Evolutionary conservation across 1,140 invertebrate genomes (phyloP), one percentile per base, ranked within the genome.

Genomic region (Laodelphax striatellus): DNA sequence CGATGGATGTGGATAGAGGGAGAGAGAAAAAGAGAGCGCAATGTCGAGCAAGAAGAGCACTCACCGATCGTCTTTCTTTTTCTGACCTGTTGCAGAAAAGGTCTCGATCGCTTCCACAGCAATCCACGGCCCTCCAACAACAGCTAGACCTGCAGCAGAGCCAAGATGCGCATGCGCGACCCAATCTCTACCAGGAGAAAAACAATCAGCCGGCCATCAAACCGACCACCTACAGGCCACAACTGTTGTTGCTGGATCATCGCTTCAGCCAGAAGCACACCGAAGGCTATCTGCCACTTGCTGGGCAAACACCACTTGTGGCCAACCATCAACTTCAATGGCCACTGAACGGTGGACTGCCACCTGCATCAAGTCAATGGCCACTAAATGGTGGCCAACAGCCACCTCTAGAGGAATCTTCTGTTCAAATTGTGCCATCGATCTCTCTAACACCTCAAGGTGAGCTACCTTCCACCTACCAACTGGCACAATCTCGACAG

Each of bases 1-100:
- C 34, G 34, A 11, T 38, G 34, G 34, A 38, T 41, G 22, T 22
- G 57, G 34, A 58, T 46, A 50, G 41, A 22, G 22, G 16, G 44
- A 58, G 14, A 22, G 22, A 22, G n/a, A 21, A 13, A 58, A 13
- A 38, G 44, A 41, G 16, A 17, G 14, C 22, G 16, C 46, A 52
- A 52, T n/a, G 22, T 46, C n/a, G n/a, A 19, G 46, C 43, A 16
- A 24, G 14, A 1, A 52, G 22, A 52, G 17, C 22, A 24, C 22
- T 52, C 46, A 21, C 14, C 46, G 46, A 22, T 50, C 46, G 46
- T 22, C 52, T 63, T 61, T 65, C 55, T 63, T 60, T 65, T 61
- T 65, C 64, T 63, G 64, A 56, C 59, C 57, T 68, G 66, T 68
- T 68, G 52, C 67, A 68, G 67, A 68, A 68, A 64, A 63, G 56